These are phyloP conservation scores for Brachyptera putata DNA, from an alignment of 2,888 invertebrate genomes.

Conservation along the genomic window DNA sequence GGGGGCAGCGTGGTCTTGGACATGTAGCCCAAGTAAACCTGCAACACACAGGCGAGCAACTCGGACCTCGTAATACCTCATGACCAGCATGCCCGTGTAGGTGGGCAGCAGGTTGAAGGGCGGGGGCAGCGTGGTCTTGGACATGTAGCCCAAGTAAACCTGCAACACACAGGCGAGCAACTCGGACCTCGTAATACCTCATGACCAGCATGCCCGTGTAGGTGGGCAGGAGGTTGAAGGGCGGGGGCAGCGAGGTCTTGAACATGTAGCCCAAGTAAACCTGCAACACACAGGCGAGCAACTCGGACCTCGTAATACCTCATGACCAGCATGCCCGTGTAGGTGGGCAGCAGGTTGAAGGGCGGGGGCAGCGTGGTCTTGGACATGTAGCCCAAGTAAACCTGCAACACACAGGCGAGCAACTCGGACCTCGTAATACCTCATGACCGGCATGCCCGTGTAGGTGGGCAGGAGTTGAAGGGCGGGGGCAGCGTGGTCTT, in stretches of 20 bases:
- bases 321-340: conserved; percentile 58
- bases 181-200: no score
- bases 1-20: conserved; percentile 64
- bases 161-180: no score
- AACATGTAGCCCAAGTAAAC: conserved; percentile 69
- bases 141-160: conserved; percentile 68
- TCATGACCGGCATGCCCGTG: no score
- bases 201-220: conserved; percentile 34
- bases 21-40: conserved; percentile 70
- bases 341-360: conserved; percentile 61
- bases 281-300: conserved; percentile 58
- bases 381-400: conserved; percentile 68
- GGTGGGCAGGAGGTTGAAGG: conserved; percentile 64
- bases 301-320: conserved; percentile 64
- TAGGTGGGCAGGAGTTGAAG: no score
- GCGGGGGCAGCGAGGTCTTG: conserved; percentile 62
- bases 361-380: conserved; percentile 67
- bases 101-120: conserved; percentile 65
- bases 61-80: no score
- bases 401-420: no score
- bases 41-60: no score
- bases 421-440: no score
- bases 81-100: not conserved
- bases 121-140: conserved; percentile 63
- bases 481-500: no score